Percentiles rank a stretch among this genome's conserved stretches.
Evolutionary conservation across 2,888 invertebrate genomes (phyloP).

Genomic region (Mythimna pallens): DNA sequence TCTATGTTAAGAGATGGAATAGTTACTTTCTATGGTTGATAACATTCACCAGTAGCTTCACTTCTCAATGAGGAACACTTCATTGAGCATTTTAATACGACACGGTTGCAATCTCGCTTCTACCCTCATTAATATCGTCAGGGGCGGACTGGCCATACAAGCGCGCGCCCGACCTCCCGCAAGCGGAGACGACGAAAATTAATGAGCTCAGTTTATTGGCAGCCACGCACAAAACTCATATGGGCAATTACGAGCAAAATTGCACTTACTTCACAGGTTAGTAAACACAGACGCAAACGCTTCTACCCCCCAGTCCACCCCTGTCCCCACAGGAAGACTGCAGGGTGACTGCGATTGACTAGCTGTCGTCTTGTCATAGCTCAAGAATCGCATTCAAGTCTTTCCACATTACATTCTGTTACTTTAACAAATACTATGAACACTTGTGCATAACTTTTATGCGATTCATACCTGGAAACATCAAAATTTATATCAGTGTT

Average conservation of each 20-base stretch:
- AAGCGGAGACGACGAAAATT: conserved; percentile 91
- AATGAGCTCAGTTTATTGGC: conserved; percentile 91
- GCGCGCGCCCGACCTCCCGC: conserved; percentile 90
- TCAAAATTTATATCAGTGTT: conserved; percentile 76
- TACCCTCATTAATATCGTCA: conserved; percentile 91
- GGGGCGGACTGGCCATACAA: conserved; percentile 91
- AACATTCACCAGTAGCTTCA: conserved; percentile 88
- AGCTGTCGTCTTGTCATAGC: conserved; percentile 79
- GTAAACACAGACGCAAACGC: conserved; percentile 89
- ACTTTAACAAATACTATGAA: conserved; percentile 65
- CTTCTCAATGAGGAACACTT: conserved; percentile 83
- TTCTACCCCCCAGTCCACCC: conserved; percentile 90
- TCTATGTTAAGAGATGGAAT: conserved; percentile 61
- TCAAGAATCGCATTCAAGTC: conserved; percentile 85
- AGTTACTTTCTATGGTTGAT: conserved; percentile 73
- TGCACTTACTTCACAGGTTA: conserved; percentile 91
- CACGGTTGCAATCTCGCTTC: conserved; percentile 90
- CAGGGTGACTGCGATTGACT: conserved; percentile 87
- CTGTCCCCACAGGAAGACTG: conserved; percentile 90
- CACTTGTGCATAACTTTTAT: conserved; percentile 77
- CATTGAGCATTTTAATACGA: conserved; percentile 86
- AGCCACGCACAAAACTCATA: conserved; percentile 91
- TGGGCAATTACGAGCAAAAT: conserved; percentile 91
- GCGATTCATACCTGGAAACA: conserved; percentile 80
- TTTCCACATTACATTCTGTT: conserved; percentile 62